Evolutionary conservation across 1,140 invertebrate genomes (phyloP).

Genomic region (Diprion similis): DNA sequence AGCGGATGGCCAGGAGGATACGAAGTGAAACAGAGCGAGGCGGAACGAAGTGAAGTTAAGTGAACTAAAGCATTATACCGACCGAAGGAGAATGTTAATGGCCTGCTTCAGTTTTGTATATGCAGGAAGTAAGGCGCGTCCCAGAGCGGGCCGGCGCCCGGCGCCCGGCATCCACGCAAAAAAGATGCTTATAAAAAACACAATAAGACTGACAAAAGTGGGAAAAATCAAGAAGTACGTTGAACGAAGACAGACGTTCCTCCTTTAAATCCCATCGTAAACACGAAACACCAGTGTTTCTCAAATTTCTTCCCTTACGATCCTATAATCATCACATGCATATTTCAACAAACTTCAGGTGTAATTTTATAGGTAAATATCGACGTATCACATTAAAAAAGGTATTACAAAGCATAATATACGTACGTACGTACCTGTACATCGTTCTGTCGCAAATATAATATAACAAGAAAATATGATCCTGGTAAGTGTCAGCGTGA

Average conservation of each 20-base stretch:
- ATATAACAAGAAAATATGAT: too few species aligned
- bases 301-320: slow-evolving; percentile 25
- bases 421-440: too few species aligned
- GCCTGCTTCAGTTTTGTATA: slow-evolving; percentile 38
- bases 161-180: slow-evolving; percentile 34
- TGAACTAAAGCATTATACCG: too few species aligned
- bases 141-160: slow-evolving; percentile 32
- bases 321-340: background rate
- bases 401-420: background rate
- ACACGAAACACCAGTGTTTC: slow-evolving; percentile 39
- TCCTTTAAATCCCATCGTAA: slow-evolving; percentile 46
- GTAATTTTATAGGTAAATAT: background rate
- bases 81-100: slow-evolving; percentile 41
- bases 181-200: slow-evolving; percentile 24
- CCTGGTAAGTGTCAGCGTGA: too few species aligned
- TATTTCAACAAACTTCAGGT: background rate
- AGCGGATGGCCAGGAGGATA: background rate
- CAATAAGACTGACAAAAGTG: slow-evolving; percentile 21
- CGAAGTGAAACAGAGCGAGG: background rate
- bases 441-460: too few species aligned
- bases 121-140: slow-evolving; percentile 45
- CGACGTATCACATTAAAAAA: slow-evolving; percentile 18
- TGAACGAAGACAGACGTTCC: slow-evolving; percentile 21
- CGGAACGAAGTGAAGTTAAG: background rate
- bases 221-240: slow-evolving; percentile 34